Percentiles rank a stretch among this genome's conserved stretches.
phyloP scores from a whole-genome alignment of 1,140 invertebrate species.

The Lamellibrachia luymesi region DNA sequence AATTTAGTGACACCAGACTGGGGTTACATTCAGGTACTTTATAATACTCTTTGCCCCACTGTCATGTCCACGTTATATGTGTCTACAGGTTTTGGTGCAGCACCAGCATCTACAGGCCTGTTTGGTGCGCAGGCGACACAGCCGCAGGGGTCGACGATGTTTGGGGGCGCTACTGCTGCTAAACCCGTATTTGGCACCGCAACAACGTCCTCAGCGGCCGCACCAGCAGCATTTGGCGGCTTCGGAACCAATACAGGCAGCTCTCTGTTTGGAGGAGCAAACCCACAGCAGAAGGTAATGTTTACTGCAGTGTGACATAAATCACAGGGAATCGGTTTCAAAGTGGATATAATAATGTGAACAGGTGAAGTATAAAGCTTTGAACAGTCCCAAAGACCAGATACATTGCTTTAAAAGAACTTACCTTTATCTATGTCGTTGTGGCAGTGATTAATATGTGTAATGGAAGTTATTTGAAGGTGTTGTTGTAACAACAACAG shows the following conservation, averaged over 20 bases:
- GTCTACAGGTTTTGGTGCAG: constrained; percentile 10
- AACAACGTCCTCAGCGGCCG: constrained; percentile 28
- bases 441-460: no score
- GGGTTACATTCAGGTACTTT: background rate
- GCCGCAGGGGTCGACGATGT: constrained; percentile 19
- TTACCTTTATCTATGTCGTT: no score
- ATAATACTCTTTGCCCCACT: background rate
- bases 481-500: constrained; percentile 22
- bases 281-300: background rate
- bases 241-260: constrained; percentile 35
- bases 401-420: no score
- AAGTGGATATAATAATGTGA: no score
- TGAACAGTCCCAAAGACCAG: no score
- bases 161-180: constrained; percentile 22
- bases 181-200: constrained; percentile 32
- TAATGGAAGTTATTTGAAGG: background rate
- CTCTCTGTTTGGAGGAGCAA: constrained; percentile 31
- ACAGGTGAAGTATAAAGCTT: no score
- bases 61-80: background rate
- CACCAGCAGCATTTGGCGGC: constrained; percentile 41
- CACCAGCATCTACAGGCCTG: constrained; percentile 20
- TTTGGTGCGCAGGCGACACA: constrained; percentile 32
- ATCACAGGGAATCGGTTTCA: background rate
- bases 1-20: no score
- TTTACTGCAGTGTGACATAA: background rate